Base-by-base conservation (phyloP, 2,888 invertebrate genomes). In the Campoplex nolae region DNA sequence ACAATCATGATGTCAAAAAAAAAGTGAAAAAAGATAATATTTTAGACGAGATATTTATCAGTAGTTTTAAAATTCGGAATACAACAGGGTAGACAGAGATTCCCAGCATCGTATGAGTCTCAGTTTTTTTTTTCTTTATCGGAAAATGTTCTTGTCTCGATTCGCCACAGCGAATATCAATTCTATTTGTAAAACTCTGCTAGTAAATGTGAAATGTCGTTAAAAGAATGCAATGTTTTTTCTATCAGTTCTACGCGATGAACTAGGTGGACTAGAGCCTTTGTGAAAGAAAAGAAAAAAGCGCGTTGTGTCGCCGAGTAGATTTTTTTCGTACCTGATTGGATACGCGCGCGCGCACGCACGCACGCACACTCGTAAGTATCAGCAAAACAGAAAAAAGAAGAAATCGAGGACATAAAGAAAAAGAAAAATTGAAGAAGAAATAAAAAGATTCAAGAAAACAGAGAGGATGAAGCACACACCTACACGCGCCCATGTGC, bases 241-340 rank as follows among this genome's bases (percentile, higher is more conserved):
- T 42, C 28, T 28, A 67, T 74, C 13, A 45, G 51, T 38, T 65
- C 54, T 11, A 77, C 28, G 71, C 78, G 56, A 42, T 71, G 75
- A 68, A 45, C 83, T 76, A 77, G 75, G 75, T 58, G 32, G 3
- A 51, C 4, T 62, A 18, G 48, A 18, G 54, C 68, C 71, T 62
- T 71, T 35, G 51, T 70, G 62, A 82, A 67, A 85, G 87, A 86
- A 90, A 89, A 86, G 79, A 88, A 93, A 92, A 92, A 91, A 92
- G 85, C 88, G 91, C 88, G 84, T 88, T 90, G 91, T 92, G 93
- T 93, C 93, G 93, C 93, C 93, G 92, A 92, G 91, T 91, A 90
- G 92, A 92, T 93, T 91, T 92, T 91, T 91, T 90, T 89, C 32
- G 68, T 87, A 89, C 89, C 89, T 89, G 89, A 88, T 90, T 89